Conservation (phyloP, 1,140 invertebrate species). For the Drosophila lowei region DNA sequence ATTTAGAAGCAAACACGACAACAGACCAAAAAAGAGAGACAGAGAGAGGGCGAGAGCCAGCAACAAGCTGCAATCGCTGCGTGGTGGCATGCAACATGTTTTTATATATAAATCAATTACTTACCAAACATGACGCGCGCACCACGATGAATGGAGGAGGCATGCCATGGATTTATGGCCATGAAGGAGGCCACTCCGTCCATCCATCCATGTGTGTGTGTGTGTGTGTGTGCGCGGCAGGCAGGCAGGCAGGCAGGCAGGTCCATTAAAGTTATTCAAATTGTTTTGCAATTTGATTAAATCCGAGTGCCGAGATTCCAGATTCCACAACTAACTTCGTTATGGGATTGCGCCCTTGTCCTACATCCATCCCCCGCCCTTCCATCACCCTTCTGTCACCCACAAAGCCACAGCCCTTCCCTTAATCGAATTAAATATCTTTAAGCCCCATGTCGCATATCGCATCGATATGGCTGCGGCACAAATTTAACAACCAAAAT, state of each 20-base stretch:
- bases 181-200: slow-evolving; percentile 5
- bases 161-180: slow-evolving; percentile 50
- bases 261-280: slow-evolving; percentile 62
- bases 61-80: slow-evolving; percentile 65
- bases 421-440: slow-evolving; percentile 45
- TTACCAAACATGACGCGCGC: slow-evolving; percentile 66
- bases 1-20: slow-evolving; percentile 65
- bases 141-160: neutral
- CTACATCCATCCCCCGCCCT: neutral
- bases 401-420: neutral
- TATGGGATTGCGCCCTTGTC: slow-evolving; percentile 11
- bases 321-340: slow-evolving; percentile 38
- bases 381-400: neutral
- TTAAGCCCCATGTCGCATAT: slow-evolving; percentile 25
- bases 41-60: slow-evolving; percentile 11
- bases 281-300: slow-evolving; percentile 59
- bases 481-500: slow-evolving; percentile 57
- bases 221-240: neutral
- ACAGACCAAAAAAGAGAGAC: slow-evolving; percentile 35
- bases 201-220: neutral
- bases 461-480: neutral
- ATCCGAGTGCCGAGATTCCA: slow-evolving; percentile 20
- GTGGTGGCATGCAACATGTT: slow-evolving; percentile 74
- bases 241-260: too few relatives aligned
- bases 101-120: slow-evolving; percentile 81